Conservation (phyloP, 1,140 invertebrate genomes). For the Drosophila auraria region DNA sequence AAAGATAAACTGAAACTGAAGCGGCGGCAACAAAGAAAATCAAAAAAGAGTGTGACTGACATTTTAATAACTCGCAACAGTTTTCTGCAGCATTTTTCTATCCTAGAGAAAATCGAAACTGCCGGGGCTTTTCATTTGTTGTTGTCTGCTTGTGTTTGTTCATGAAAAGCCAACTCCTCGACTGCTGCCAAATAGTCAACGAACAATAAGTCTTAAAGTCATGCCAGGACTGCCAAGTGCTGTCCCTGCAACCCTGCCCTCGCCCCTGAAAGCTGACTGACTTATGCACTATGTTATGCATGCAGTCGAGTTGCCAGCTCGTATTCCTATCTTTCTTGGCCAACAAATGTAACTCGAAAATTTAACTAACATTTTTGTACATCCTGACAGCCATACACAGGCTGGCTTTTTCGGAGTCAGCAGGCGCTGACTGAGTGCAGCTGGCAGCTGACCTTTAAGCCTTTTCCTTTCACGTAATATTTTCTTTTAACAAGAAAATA, state of each 20-base stretch:
- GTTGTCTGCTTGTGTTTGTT: constrained; percentile 4
- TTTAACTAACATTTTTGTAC: constrained; percentile 67
- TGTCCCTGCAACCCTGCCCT: neutral
- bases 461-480: neutral
- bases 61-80: constrained; percentile 58
- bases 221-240: constrained; percentile 47
- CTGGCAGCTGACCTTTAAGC: constrained; percentile 23
- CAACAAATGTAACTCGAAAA: constrained; percentile 65
- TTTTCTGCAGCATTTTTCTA: constrained; percentile 40
- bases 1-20: constrained; percentile 27
- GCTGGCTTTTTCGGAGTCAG: constrained; percentile 36
- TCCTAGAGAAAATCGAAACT: constrained; percentile 18
- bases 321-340: constrained; percentile 7
- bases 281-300: constrained; percentile 77
- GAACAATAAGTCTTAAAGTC: constrained; percentile 68
- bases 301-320: constrained; percentile 72
- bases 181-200: constrained; percentile 45
- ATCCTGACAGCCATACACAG: constrained; percentile 48
- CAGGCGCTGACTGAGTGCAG: constrained; percentile 9
- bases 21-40: constrained; percentile 43
- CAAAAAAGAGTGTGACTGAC: constrained; percentile 47
- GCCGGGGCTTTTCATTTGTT: constrained; percentile 37
- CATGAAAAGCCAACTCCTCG: constrained; percentile 20
- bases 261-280: constrained; percentile 51
- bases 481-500: constrained; percentile 4